Evolutionary conservation across 2,113 vertebrate species (phyloP).

Genomic region (Cephalopholis sonnerati): DNA sequence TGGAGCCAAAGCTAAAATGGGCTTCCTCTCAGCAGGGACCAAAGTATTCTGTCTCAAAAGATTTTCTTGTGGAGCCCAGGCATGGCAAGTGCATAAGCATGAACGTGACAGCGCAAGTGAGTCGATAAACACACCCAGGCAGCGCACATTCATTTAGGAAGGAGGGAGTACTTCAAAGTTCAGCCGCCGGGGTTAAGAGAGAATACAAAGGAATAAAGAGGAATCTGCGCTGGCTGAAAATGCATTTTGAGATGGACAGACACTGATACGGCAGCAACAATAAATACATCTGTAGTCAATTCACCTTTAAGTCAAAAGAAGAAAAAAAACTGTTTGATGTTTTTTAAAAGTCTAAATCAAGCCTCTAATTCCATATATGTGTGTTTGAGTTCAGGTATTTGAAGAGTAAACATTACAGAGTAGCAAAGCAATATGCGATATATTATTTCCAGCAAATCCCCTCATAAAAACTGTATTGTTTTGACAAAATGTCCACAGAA

Average conservation of each 20-base stretch:
- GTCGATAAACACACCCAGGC: conserved; percentile 62
- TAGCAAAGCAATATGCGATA: not conserved
- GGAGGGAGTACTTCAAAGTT: conserved; percentile 60
- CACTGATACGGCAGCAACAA: conserved; percentile 18
- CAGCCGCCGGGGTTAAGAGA: conserved; percentile 26
- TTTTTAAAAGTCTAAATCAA: conserved; percentile 1
- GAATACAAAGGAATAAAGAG: conserved; percentile 22
- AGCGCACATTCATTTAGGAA: conserved; percentile 54
- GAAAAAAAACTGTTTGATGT: not conserved
- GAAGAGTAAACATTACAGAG: not conserved
- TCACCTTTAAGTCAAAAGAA: not conserved
- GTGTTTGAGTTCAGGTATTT: not conserved
- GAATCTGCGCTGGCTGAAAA: conserved; percentile 5
- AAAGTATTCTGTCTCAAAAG: conserved; percentile 49
- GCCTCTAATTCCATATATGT: not conserved
- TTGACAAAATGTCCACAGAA: conserved; percentile 24
- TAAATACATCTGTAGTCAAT: not conserved
- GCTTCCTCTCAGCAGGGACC: conserved; percentile 63
- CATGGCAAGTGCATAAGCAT: conserved; percentile 44
- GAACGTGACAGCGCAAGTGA: conserved; percentile 40
- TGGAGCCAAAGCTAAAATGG: conserved; percentile 72
- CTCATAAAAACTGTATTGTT: conserved; percentile 16
- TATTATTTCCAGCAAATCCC: conserved; percentile 15
- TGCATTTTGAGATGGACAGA: conserved; percentile 33
- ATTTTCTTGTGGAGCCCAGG: conserved; percentile 19